Base-by-base conservation (phyloP, 2,797 vertebrate genomes). In the Melanotaenia nigrans region DNA sequence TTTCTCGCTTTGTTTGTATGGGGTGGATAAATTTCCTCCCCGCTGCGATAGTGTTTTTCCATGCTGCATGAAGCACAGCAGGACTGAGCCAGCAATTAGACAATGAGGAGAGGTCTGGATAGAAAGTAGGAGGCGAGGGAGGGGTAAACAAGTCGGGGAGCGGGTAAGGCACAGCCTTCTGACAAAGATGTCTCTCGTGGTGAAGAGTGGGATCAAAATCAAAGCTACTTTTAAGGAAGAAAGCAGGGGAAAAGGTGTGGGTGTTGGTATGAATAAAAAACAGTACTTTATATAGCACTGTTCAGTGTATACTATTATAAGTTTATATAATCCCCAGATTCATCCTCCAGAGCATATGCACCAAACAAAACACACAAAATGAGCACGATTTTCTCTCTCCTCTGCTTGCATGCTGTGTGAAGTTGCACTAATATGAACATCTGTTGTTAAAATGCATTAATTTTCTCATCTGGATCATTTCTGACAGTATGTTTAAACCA, bases 71-170 rank as follows among this genome's bases (percentile, higher is more conserved):
- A 80, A 83, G 81, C 90, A 60, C 93, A 91, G 90, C 87, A 76
- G 89, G 90, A 87, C 84, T 69, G 83, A 91, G 85, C 86, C 81
- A 75, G 89, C 86, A 91, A 92, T 92, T 90, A 92, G 78, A 86
- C 75, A 68, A 75, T 54, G 75, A 79, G 81, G 84, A 92, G 89
- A 87, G 72, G 51, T 38, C 54, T 79, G 79, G 71, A 61, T 76
- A 58, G 69, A 73, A 30, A 53, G 64, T 56, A 40, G 55, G 66
- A 58, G 68, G 83, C 54, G 22, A 24, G 77, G 51, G 47, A 56
- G 66, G 57, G 38, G 30, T 24, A 22, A 47, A 40, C 45, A 75
- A 69, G 89, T 40, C 61, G 68, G 61, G 51, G 69, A 66, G 68
- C 1, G 30, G 75, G 67, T 78, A 61, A 81, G 81, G 69, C 69